Percentiles rank a stretch among this genome's conserved stretches.
Evolutionary conservation across 2,113 vertebrate species (phyloP).

Genomic region (Notarius quadriscutis): DNA sequence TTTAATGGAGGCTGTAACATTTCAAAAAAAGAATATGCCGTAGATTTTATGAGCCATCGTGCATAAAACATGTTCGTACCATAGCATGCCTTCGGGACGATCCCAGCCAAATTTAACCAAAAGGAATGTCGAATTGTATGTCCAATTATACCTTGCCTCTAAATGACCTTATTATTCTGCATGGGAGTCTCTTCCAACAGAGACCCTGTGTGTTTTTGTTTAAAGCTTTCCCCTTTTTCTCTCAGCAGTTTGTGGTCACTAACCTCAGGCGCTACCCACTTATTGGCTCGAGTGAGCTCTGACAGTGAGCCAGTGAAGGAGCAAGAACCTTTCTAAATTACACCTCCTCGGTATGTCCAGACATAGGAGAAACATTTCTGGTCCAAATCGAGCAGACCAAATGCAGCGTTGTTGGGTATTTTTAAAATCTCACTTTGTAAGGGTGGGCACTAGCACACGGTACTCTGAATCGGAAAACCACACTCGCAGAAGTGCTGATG

Average conservation of each 20-base stretch:
- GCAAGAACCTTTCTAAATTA: slow-evolving; percentile 70
- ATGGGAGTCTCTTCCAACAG: slow-evolving; percentile 59
- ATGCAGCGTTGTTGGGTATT: slow-evolving; percentile 53
- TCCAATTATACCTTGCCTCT: slow-evolving; percentile 64
- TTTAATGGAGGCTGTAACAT: background rate
- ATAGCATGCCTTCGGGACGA: slow-evolving; percentile 11
- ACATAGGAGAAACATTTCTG: slow-evolving; percentile 68
- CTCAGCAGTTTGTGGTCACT: slow-evolving; percentile 64
- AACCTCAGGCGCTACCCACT: slow-evolving; percentile 63
- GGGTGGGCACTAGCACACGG: slow-evolving; percentile 11
- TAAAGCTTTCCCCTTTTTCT: slow-evolving; percentile 55
- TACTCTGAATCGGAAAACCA: slow-evolving; percentile 32
- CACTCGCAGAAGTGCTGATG: slow-evolving; percentile 46
- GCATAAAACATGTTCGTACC: background rate
- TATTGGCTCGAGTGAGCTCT: slow-evolving; percentile 66
- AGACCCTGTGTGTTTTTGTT: slow-evolving; percentile 65
- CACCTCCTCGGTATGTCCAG: slow-evolving; percentile 64
- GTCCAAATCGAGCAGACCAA: slow-evolving; percentile 60
- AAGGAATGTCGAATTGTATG: slow-evolving; percentile 60
- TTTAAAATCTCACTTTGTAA: slow-evolving; percentile 52
- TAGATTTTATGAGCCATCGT: background rate
- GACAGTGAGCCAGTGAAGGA: slow-evolving; percentile 69
- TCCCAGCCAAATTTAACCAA: slow-evolving; percentile 44
- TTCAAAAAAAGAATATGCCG: background rate
- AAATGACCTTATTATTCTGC: slow-evolving; percentile 72